Base-by-base conservation (phyloP, 2,797 vertebrate genomes). In the Darevskia mixta region DNA sequence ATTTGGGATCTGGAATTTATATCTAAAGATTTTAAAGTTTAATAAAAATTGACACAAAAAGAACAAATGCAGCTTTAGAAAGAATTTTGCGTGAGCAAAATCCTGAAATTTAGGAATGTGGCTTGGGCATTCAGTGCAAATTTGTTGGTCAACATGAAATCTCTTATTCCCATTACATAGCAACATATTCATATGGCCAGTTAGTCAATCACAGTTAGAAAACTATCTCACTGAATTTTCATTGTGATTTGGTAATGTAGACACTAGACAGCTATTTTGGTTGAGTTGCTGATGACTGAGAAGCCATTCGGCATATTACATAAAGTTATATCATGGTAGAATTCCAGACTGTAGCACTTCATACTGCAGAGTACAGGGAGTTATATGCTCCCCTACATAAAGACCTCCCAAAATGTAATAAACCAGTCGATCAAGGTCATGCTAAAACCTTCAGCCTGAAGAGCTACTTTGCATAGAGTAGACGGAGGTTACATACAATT, bases 51-150 rank as follows among this genome's bases (percentile, higher is more conserved):
- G 49, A 55, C 49, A 55, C 49, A 91, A 88, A 86, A 80, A 93
- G 80, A 93, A 75, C 1, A 67, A 85, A 11, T 87, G 82, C 88
- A 27, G 89, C 75, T 90, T 75, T 89, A 79, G 55, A 90, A 88
- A 32, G 90, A 86, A 86, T 2, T 88, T 72, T 38, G 87, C 20
- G 81, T 71, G 3, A 91, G 78, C 38, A 85, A 73, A 17, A 85
- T 86, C 76, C 76, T 67, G 79, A 87, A 90, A 81, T 67, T 79
- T 41, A 92, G 88, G 83, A 49, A 79, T 75, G 83, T 9, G 10
- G 86, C 87, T 88, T 90, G 0, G 88, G 49, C 81, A 77, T 87
- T 86, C 73, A 88, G 2, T 89, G 18, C 23, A 90, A 20, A 90
- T 1, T 17, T 88, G 80, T 0, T 73, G 64, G 25, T 38, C 27